phyloP scores from a whole-genome alignment of 2,797 vertebrate species.

The Clarias laeviceps region DNA sequence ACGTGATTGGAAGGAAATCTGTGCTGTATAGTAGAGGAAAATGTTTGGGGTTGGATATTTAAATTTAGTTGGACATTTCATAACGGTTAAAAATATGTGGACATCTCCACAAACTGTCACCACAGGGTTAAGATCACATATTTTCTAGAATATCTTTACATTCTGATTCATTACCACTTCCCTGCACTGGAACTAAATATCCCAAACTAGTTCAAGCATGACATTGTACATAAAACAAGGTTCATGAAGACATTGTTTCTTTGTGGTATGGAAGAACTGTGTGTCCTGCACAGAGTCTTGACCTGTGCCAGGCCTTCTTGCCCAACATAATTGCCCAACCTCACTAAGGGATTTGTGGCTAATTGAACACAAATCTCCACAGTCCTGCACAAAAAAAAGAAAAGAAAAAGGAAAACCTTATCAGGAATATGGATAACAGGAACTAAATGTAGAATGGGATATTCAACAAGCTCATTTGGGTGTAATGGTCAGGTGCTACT shows the following conservation, averaged over 20 bases:
- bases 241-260: background rate
- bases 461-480: background rate
- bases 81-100: background rate
- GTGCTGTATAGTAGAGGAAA: background rate
- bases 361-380: background rate
- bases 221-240: background rate
- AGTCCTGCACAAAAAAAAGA: background rate
- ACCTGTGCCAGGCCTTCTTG: too few relatives aligned
- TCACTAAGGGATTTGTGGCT: background rate
- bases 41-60: background rate
- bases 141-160: background rate
- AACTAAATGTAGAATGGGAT: background rate
- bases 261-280: background rate
- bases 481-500: background rate
- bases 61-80: background rate
- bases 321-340: too few relatives aligned
- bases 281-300: background rate
- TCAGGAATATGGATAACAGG: background rate
- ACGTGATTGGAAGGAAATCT: background rate
- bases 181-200: background rate
- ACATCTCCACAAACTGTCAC: background rate
- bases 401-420: too few relatives aligned
- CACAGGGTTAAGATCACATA: background rate
- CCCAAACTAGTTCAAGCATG: background rate
- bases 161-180: background rate